Base-by-base conservation (phyloP, 2,113 vertebrate genomes). In the Scatophagus argus region DNA sequence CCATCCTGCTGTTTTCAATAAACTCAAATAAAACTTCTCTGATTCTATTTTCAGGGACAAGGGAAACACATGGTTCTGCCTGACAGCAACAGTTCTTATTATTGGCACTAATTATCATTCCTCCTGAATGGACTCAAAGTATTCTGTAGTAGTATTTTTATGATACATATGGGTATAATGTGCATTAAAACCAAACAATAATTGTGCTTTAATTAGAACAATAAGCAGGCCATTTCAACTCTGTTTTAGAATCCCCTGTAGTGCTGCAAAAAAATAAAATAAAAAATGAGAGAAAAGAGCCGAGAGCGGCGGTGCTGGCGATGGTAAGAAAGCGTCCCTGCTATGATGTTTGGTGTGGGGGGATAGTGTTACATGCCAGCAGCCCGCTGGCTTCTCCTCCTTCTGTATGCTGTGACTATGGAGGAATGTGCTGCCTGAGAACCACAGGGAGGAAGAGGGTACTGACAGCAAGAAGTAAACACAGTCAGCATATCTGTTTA, bases 321-420 rank as follows among this genome's bases (percentile, higher is more conserved):
- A 41, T 75, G 59, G 67, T 66, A 68, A 71, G 83, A 74, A 71
- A 87, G 62, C 72, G 36, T 81, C 76, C 61, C 59, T 85, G 59
- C 80, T 88, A 86, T 85, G 84, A 86, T 88, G 87, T 88, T 88
- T 86, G 84, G 82, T 84, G 81, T 74, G 43, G 82, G 59, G 80
- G 82, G 82, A 72, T 91, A 81, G 74, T 76, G 80, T 93, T 92
- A 85, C 92, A 91, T 56, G 88, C 81, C 88, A 90, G 89, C 73
- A 83, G 78, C 81, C 89, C 21, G 77, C 77, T 82, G 81, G 83
- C 69, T 87, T 88, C 79, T 84, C 73, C 81, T 85, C 85, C 83
- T 86, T 63, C 80, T 61, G 47, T 65, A 67, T 49, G 16, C 89
- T 77, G 76, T 7, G 72, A 74, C 52, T 82, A 56, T 74, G 78